Evolutionary conservation across 2,797 vertebrate species (phyloP), one percentile per base, ranked within the genome.

Genomic region (Pangasius sanitwongsei): DNA sequence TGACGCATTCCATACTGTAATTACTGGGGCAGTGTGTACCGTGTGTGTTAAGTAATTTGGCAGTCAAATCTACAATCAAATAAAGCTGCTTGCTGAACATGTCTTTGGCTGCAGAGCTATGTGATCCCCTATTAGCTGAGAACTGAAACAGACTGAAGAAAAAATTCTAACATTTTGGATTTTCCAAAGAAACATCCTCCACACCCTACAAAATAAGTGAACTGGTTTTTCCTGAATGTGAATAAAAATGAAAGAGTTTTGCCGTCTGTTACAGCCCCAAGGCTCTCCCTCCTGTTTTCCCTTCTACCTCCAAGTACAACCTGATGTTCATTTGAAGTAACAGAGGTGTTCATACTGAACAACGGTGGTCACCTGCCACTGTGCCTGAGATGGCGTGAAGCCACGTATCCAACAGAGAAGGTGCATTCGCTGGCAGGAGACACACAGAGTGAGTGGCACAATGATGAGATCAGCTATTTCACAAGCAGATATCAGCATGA

Each of bases 401-500:
- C n/a, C 37, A 25, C n/a, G 12, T 15, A 81, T 28, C 53, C 77
- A 63, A 55, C 55, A 77, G 67, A 72, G 85, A 82, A 50, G 67
- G 67, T 75, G 53, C 2, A 13, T 44, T 65, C 28, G 2, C 86
- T 37, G 25, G 25, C 16, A 77, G 57, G 37, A 63, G 16, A 78
- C 81, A 50, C 83, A 3, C 59, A 31, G 5, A 16, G 55, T 53
- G 91, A 80, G 89, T 11, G 57, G 83, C 84, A 85, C 86, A 69
- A 23, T 15, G 28, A 61, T 67, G 83, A 57, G 85, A 50, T 90
- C 25, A 61, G 23, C 86, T 93, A 90, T 84, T 91, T 92, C 88
- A 88, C 92, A 91, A 61, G 18, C 59, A 93, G 86, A 87, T 89
- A 92, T 90, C 85, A 94, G 87, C 65, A 90, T 89, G 89, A 72